Conservation (phyloP, 2,113 vertebrate species). For the Ifrita kowaldi region DNA sequence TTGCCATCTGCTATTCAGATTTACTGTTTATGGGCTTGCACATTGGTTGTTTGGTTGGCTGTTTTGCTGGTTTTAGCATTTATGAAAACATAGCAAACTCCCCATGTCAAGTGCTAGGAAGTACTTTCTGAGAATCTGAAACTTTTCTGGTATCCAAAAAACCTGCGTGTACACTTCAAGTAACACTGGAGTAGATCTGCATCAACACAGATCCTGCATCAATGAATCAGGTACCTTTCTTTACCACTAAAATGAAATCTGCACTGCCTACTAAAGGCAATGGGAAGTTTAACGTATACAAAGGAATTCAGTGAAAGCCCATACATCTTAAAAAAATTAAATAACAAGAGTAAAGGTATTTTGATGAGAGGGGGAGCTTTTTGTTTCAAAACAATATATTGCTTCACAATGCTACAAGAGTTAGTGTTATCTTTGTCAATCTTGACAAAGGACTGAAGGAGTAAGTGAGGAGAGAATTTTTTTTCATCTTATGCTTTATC, state of each 20-base stretch:
- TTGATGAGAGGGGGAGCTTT: rapidly evolving
- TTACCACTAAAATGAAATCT: not conserved
- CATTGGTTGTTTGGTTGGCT: not conserved
- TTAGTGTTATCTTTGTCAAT: not conserved
- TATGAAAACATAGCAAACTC: not conserved
- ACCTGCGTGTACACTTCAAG: not conserved
- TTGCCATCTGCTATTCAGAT: not conserved
- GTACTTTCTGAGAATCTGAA: not conserved
- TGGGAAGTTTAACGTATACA: not conserved
- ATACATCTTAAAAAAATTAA: not conserved
- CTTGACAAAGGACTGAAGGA: not conserved
- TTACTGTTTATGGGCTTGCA: not conserved
- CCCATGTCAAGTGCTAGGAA: not conserved
- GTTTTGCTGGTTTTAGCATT: not conserved
- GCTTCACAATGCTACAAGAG: not conserved
- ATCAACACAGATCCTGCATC: not conserved
- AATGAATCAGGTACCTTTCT: not conserved
- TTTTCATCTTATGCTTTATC: not conserved
- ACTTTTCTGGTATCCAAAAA: not conserved
- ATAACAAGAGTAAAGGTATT: not conserved
- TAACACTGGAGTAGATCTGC: not conserved
- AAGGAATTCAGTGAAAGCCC: not conserved
- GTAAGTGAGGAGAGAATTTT: not conserved
- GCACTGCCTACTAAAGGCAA: not conserved
- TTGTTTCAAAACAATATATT: not conserved